These are phyloP conservation scores for Labeo calbasu DNA, from an alignment of 2,797 vertebrate genomes.

Conservation along the genomic window DNA sequence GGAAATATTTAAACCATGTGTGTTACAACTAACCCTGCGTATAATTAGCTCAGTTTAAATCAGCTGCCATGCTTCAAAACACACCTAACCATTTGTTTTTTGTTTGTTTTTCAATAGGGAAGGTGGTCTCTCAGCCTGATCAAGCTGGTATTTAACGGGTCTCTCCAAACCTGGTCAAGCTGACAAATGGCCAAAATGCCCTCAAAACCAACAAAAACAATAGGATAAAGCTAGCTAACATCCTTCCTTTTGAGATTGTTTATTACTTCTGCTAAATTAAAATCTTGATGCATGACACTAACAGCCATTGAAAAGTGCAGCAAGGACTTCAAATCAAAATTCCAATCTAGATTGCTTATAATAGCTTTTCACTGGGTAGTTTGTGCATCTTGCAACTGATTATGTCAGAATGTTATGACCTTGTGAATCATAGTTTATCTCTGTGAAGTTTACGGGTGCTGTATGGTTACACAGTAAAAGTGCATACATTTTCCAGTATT, in stretches of 20 bases:
- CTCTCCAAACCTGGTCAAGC: too few species aligned
- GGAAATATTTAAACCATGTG: too few species aligned
- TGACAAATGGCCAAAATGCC: too few species aligned
- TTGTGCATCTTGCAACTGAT: constrained; percentile 48
- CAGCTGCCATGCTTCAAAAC: too few species aligned
- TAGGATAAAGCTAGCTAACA: not conserved
- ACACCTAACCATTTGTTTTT: too few species aligned
- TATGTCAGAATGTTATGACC: constrained; percentile 39
- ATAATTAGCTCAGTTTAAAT: too few species aligned
- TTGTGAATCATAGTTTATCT: not conserved
- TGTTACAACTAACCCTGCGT: too few species aligned
- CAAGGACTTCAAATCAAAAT: constrained; percentile 62
- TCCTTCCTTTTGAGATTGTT: not conserved
- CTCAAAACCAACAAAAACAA: too few species aligned
- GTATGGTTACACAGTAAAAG: not conserved
- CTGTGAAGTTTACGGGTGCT: not conserved
- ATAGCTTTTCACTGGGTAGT: constrained; percentile 45
- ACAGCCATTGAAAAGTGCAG: constrained; percentile 53
- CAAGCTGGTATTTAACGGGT: too few species aligned
- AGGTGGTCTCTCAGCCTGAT: too few species aligned
- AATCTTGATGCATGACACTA: constrained; percentile 53
- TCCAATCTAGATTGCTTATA: constrained; percentile 52
- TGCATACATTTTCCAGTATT: not conserved
- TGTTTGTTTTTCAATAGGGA: too few species aligned
- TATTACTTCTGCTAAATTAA: not conserved